These are phyloP conservation scores for Thera britannica DNA, from an alignment of 2,888 invertebrate genomes.

Conservation along the genomic window DNA sequence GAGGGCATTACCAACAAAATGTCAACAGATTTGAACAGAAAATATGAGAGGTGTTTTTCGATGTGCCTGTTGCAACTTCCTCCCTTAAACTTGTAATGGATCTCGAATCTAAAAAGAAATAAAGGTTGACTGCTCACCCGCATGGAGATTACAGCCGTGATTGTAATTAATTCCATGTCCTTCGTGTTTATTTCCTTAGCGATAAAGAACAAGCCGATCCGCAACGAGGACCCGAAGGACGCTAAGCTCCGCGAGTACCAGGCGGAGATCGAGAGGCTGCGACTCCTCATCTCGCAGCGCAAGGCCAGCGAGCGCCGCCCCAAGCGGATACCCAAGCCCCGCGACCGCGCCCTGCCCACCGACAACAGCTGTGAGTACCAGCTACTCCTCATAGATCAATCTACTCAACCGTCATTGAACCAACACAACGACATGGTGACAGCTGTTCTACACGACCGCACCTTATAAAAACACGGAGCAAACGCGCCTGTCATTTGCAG, in stretches of 20 bases:
- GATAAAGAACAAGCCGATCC: constrained; percentile 98
- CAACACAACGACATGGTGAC: no score
- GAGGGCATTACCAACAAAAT: no score
- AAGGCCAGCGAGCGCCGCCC: constrained; percentile 58
- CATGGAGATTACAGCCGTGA: neutral
- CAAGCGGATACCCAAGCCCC: constrained; percentile 23
- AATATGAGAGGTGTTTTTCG: no score
- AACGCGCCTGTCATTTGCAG: neutral
- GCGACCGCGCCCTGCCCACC: constrained; percentile 11
- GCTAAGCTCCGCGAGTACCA: constrained; percentile 98
- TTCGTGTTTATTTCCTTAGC: constrained; percentile 72
- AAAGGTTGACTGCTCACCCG: neutral
- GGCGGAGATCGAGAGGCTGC: constrained; percentile 93
- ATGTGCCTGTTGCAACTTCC: neutral
- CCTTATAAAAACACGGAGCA: neutral
- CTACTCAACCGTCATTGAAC: no score
- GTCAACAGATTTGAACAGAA: no score
- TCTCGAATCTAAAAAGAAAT: neutral
- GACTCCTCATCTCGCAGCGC: constrained; percentile 75
- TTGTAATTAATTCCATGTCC: neutral
- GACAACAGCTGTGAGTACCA: constrained; percentile 46
- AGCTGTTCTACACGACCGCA: neutral
- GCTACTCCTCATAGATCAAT: neutral
- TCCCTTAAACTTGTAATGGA: neutral
- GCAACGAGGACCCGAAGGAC: constrained; percentile 99